Conservation (phyloP, 2,888 invertebrate species). For the Proisotoma minuta region DNA sequence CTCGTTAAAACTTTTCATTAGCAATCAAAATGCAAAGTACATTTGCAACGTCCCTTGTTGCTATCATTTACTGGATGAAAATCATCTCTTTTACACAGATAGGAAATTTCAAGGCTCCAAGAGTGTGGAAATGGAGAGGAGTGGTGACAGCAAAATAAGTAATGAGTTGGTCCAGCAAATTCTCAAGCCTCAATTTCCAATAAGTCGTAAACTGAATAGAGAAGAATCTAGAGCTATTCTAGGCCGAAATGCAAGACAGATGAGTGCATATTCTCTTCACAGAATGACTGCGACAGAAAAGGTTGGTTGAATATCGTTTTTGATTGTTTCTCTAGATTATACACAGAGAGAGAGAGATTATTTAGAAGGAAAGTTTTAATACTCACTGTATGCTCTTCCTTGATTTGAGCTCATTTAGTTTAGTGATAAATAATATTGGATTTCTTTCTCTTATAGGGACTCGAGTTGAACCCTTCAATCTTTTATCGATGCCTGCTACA, state of each 20-base stretch:
- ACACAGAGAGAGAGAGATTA: no score
- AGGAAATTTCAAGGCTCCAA: constrained; percentile 16
- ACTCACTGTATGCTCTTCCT: no score
- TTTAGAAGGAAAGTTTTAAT: no score
- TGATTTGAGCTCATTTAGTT: no score
- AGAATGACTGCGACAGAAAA: constrained; percentile 59
- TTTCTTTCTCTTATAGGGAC: constrained; percentile 24
- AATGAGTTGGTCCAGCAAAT: background rate
- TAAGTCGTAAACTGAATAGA: constrained; percentile 59
- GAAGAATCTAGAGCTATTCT: constrained; percentile 51
- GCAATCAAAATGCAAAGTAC: constrained; percentile 56
- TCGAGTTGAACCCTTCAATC: constrained; percentile 60
- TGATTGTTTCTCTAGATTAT: no score
- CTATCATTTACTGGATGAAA: constrained; percentile 72
- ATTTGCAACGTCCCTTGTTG: constrained; percentile 84
- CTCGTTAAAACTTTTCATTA: constrained; percentile 64
- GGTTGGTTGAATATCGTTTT: constrained; percentile 44
- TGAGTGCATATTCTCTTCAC: constrained; percentile 78
- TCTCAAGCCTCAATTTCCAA: constrained; percentile 60
- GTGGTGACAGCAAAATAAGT: background rate
- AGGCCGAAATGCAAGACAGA: constrained; percentile 75
- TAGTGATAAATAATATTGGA: constrained; percentile 8
- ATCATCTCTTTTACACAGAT: constrained; percentile 49
- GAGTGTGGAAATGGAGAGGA: background rate
- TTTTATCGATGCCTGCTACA: constrained; percentile 71